These are phyloP conservation scores for Synanthedon formicaeformis DNA, from an alignment of 2,888 invertebrate species.

Conservation along the genomic window DNA sequence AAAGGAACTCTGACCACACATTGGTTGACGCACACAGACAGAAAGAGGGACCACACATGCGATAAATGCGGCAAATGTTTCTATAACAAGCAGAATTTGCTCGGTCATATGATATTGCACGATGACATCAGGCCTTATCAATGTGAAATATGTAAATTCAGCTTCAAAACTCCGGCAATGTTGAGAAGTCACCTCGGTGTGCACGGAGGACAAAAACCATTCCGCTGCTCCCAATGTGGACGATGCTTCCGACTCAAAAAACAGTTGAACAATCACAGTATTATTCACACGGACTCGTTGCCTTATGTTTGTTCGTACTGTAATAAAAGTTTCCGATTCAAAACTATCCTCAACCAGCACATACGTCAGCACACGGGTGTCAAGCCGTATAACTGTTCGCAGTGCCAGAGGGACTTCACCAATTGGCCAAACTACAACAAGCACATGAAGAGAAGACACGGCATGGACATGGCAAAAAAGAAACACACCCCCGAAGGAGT, in stretches of 20 bases:
- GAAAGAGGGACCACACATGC: constrained; percentile 38
- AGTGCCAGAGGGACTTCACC: constrained; percentile 75
- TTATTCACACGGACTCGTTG: constrained; percentile 79
- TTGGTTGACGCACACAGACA: constrained; percentile 66
- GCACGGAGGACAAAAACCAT: constrained; percentile 32
- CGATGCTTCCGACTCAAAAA: constrained; percentile 27
- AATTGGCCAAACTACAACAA: constrained; percentile 85
- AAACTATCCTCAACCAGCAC: constrained; percentile 77
- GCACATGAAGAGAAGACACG: constrained; percentile 81
- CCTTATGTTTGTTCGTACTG: constrained; percentile 78
- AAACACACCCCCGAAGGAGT: constrained; percentile 46
- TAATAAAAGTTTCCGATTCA: constrained; percentile 76
- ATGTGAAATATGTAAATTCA: constrained; percentile 43
- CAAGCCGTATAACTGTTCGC: constrained; percentile 76
- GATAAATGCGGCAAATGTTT: constrained; percentile 47
- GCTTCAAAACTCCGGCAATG: constrained; percentile 29
- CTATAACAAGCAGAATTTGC: constrained; percentile 27
- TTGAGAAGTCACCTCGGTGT: constrained; percentile 30
- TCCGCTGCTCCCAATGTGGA: constrained; percentile 35
- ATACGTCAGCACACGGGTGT: constrained; percentile 75
- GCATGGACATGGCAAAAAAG: constrained; percentile 45
- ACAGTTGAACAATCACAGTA: constrained; percentile 72
- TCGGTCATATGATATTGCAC: constrained; percentile 32
- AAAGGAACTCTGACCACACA: constrained; percentile 51
- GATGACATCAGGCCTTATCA: constrained; percentile 34